Conservation (phyloP, 2,113 vertebrate species). For the Zosterops borbonicus region DNA sequence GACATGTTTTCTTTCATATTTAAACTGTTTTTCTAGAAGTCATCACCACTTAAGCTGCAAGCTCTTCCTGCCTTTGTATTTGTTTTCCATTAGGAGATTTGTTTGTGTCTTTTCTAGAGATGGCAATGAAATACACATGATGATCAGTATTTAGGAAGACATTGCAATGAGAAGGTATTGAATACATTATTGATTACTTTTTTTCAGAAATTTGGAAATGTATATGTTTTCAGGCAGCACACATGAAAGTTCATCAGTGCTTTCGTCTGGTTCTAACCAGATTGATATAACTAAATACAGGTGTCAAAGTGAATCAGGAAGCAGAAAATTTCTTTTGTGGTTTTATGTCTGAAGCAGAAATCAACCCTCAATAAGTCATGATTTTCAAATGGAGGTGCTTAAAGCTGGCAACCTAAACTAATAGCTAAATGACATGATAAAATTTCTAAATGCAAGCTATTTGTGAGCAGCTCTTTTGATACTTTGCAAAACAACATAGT, state of each 20-base stretch:
- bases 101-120: not conserved
- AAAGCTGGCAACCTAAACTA: not conserved
- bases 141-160: not conserved
- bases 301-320: not conserved
- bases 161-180: not conserved
- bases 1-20: not conserved
- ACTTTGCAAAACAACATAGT: not conserved
- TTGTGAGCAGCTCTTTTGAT: not conserved
- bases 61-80: not conserved
- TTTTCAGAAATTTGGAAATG: not conserved
- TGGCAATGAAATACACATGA: not conserved
- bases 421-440: not conserved
- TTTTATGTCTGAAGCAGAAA: not conserved
- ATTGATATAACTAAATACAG: not conserved
- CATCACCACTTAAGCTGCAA: not conserved
- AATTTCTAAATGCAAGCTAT: not conserved
- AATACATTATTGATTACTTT: not conserved
- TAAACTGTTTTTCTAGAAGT: not conserved
- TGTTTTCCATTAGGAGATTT: not conserved
- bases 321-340: not conserved
- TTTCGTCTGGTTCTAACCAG: not conserved
- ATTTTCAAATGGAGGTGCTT: not conserved
- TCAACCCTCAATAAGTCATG: not conserved
- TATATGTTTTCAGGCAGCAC: not conserved
- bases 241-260: not conserved